These are phyloP conservation scores for Nephrotoma appendiculata DNA, from an alignment of 2,888 invertebrate species.

Conservation along the genomic window DNA sequence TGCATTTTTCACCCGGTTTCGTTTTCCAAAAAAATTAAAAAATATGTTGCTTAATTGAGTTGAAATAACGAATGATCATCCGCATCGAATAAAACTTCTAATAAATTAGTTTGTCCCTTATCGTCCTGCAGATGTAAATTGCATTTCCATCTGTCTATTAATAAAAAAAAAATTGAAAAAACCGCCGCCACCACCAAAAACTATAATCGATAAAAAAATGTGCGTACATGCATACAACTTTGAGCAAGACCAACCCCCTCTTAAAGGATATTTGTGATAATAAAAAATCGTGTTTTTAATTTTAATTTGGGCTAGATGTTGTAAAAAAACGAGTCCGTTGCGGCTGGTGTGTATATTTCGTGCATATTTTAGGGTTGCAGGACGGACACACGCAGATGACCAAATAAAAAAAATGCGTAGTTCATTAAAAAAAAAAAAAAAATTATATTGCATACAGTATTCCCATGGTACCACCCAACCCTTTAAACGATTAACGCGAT, in stretches of 20 bases:
- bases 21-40: not conserved
- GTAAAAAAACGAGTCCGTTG: not conserved
- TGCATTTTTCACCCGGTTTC: not conserved
- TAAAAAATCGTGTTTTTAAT: not conserved
- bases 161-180: not conserved
- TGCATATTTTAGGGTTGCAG: not conserved
- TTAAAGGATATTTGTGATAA: not conserved
- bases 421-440: not conserved
- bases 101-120: not conserved
- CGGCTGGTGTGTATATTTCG: not conserved
- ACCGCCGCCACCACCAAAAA: not conserved
- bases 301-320: not conserved
- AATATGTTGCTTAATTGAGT: not conserved
- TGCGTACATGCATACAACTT: not conserved
- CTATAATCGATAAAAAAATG: not conserved
- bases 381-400: not conserved
- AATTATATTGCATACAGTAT: not conserved
- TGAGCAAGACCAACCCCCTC: not conserved
- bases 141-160: slow-evolving; percentile 3
- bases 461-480: not conserved
- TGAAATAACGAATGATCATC: not conserved
- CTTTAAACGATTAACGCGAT: not conserved
- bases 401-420: not conserved
- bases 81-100: not conserved
- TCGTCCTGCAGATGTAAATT: slow-evolving; percentile 4